Evolutionary conservation across 2,113 vertebrate species (phyloP).

Genomic region (Podilymbus podiceps): DNA sequence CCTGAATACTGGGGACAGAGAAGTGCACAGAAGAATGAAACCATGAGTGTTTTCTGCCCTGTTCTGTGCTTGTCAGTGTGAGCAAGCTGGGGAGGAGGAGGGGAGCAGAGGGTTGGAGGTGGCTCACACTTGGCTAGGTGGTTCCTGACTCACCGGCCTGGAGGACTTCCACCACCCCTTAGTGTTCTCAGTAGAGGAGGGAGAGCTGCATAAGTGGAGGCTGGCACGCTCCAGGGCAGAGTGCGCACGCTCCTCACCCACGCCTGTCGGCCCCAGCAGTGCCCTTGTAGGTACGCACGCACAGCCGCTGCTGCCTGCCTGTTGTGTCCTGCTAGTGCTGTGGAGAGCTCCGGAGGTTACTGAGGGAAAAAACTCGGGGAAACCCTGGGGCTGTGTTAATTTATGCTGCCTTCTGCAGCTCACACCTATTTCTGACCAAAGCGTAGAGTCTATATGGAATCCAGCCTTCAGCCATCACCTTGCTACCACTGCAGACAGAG

Average conservation of each 20-base stretch:
- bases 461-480: background rate
- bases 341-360: background rate
- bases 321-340: background rate
- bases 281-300: rapidly evolving
- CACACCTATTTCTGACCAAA: background rate
- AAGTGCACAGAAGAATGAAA: background rate
- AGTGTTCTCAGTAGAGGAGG: background rate
- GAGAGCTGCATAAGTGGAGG: background rate
- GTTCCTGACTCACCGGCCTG: background rate
- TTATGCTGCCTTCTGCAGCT: background rate
- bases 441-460: background rate
- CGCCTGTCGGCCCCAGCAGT: background rate
- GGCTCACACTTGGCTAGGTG: background rate
- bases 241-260: background rate
- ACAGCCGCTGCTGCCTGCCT: background rate
- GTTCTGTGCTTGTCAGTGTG: background rate
- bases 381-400: background rate
- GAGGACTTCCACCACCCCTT: background rate
- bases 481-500: background rate
- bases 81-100: background rate
- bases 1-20: background rate
- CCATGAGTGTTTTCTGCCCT: rapidly evolving
- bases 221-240: background rate
- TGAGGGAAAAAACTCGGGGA: background rate
- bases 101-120: background rate